A percentile compares a stretch with the other conserved stretches of the same genome.
Conservation (phyloP, 2,888 invertebrate species). For the Agrochola macilenta region DNA sequence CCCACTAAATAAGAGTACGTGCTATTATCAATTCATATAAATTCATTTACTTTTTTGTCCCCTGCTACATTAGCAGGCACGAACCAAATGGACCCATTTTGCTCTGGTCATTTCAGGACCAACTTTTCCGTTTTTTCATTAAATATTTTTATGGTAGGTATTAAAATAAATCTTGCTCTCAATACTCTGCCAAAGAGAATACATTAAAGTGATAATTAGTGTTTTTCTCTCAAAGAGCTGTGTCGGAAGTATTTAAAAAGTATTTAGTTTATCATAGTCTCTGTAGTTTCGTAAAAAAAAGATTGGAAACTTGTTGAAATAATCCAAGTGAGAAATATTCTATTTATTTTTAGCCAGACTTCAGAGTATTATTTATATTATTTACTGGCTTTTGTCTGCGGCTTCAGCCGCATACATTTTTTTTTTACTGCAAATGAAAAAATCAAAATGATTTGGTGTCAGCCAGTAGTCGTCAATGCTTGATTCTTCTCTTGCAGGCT, state of each 20-base stretch:
- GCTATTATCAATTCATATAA: not conserved
- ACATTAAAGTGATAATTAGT: conserved; percentile 23
- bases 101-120: not conserved
- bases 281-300: conserved; percentile 20
- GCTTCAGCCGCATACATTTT: too few relatives aligned
- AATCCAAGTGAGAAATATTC: not conserved
- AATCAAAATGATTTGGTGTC: not conserved
- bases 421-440: too few relatives aligned
- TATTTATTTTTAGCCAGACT: not conserved
- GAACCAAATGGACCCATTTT: conserved; percentile 2
- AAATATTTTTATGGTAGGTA: not conserved
- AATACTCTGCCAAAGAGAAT: conserved; percentile 32
- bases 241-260: conserved; percentile 34
- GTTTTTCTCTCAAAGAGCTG: conserved; percentile 16
- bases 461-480: not conserved
- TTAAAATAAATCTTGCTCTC: conserved; percentile 11
- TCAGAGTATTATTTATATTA: not conserved
- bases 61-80: not conserved
- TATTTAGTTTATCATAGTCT: conserved; percentile 15
- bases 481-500: not conserved
- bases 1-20: not conserved
- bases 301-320: conserved; percentile 29
- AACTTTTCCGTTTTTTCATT: conserved; percentile 18
- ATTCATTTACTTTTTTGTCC: not conserved
- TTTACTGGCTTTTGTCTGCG: too few relatives aligned